Evolutionary conservation across 2,888 invertebrate genomes (phyloP).

Genomic region (Matsumyia berberina): DNA sequence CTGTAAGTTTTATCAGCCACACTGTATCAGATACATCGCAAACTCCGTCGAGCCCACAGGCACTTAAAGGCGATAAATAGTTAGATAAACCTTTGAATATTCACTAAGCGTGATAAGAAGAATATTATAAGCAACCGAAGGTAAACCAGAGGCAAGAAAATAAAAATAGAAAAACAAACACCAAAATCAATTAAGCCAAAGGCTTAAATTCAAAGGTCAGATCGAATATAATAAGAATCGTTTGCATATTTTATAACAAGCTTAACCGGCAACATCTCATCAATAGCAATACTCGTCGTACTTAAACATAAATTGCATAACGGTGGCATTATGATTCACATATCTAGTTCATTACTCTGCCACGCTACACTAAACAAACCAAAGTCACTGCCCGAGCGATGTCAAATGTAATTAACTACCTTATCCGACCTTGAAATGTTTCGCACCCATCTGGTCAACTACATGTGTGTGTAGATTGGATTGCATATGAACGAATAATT

Average conservation of each 20-base stretch:
- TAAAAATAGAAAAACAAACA: too few relatives aligned
- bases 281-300: neutral
- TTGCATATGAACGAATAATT: conserved; percentile 6
- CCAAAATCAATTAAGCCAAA: too few relatives aligned
- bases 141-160: too few relatives aligned
- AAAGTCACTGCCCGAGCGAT: conserved; percentile 9
- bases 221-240: neutral
- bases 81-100: too few relatives aligned
- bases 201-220: neutral
- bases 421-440: conserved; percentile 11
- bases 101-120: too few relatives aligned
- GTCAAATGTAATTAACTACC: conserved; percentile 11
- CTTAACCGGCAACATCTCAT: neutral
- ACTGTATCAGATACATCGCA: too few relatives aligned
- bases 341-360: neutral
- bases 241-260: neutral
- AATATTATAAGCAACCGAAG: too few relatives aligned
- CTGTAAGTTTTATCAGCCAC: too few relatives aligned
- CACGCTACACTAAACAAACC: neutral
- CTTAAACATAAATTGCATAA: neutral
- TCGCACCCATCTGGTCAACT: conserved; percentile 16
- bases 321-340: neutral
- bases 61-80: too few relatives aligned
- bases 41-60: too few relatives aligned
- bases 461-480: conserved; percentile 1